Evolutionary conservation across 2,113 vertebrate genomes (phyloP).

Genomic region (Brienomyrus brachyistius): DNA sequence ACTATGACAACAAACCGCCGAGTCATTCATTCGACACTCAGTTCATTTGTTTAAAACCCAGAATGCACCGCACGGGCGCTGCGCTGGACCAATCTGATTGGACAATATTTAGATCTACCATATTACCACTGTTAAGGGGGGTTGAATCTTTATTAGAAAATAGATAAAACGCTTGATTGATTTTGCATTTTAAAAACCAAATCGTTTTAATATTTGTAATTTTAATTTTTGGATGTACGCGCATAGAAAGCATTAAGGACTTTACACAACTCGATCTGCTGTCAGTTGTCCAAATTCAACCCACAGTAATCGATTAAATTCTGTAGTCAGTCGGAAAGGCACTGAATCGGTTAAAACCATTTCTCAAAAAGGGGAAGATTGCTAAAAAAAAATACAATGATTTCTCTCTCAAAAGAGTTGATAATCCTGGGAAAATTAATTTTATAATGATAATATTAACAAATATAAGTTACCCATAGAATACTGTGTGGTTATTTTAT

Average conservation of each 20-base stretch:
- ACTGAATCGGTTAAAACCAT: constrained; percentile 13
- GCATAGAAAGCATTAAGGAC: not conserved
- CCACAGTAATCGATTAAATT: not conserved
- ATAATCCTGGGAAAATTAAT: not conserved
- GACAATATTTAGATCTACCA: constrained; percentile 36
- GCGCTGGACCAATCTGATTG: constrained; percentile 61
- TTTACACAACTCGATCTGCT: not conserved
- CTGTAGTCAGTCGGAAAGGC: not conserved
- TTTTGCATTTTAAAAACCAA: not conserved
- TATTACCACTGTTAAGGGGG: not conserved
- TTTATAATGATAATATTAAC: not conserved
- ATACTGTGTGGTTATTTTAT: not conserved
- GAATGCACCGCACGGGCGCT: constrained; percentile 40
- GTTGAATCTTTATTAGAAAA: not conserved
- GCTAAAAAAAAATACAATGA: not conserved
- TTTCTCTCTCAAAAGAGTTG: not conserved
- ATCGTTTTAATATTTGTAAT: not conserved
- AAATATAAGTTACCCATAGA: not conserved
- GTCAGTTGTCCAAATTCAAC: not conserved
- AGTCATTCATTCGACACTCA: constrained; percentile 33
- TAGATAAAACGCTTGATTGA: not conserved
- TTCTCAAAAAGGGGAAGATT: constrained; percentile 10
- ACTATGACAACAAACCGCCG: constrained; percentile 10
- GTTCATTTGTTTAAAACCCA: constrained; percentile 16
- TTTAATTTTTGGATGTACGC: not conserved